Base-by-base conservation (phyloP, 2,113 vertebrate species). In the Sinocyclocheilus maitianheensis region DNA sequence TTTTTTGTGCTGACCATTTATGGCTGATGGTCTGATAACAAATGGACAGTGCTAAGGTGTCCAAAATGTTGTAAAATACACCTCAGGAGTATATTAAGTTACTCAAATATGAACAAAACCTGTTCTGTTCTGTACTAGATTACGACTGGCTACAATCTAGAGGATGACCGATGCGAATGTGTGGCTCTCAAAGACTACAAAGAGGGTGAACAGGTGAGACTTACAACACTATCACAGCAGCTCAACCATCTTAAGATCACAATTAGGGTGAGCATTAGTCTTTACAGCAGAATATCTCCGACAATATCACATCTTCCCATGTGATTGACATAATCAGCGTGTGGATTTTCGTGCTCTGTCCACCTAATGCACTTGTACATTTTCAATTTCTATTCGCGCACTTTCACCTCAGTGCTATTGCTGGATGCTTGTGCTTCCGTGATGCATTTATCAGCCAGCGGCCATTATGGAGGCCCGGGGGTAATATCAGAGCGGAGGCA, bases 131-230 rank as follows among this genome's bases (percentile, higher is more conserved):
- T 82, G 37, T 72, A 87, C 55, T 88, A 99, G 98, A 99, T 99
- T 89, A 99, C 98, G 14, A 99, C 98, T 0, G 98, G 98, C 62
- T 99, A 99, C 92, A 99, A 99, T 91, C 93, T 99, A 88, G 98
- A 99, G 91, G 98, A 99, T n/a, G 98, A 99, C 92, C 95, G 97
- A 13, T 99, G 98, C 40, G 98, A 99, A 88, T 99, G 98, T 78
- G 98, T 99, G 34, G 97, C 98, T 0, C 94, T 99, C 86, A 96
- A 95, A 81, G 98, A 99, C 89, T 99, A 97, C 90, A 97, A 95
- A 90, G 91, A 96, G 77, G 96, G 96, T 1, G 96, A 99, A 85
- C 98, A 99, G 97, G 98, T 99, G 90, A 72, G 90, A 20, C 26
- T 13, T 63, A 6, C 20, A 37, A 62, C 5, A 18, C 30, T 4